Evolutionary conservation across 2,888 invertebrate genomes (phyloP), one percentile per base, ranked within the genome.

Genomic region (Phragmatobia fuliginosa): DNA sequence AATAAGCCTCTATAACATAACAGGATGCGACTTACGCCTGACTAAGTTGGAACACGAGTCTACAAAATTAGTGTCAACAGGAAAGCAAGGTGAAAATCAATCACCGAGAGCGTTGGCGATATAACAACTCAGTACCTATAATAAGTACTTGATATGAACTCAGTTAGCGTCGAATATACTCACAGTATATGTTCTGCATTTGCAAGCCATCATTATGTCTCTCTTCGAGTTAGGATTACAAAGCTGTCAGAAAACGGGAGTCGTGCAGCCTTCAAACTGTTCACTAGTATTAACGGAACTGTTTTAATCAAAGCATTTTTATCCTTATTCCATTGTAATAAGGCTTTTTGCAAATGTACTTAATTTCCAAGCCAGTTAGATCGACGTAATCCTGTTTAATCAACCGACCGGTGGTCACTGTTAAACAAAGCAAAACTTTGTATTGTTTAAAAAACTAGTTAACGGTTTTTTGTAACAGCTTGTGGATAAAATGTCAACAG

Each of bases 201-300:
- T 67, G 75, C 70, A 79, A 78, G 79, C 71, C 67, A 76, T 77
- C 74, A 78, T 83, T 76, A 82, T 72, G 69, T 73, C 58, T 67
- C 59, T 62, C 65, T 65, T 74, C 73, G 72, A 67, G 69, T 66
- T 62, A 66, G 80, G 81, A 85, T 85, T 84, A 83, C 78, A 75
- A 72, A 74, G 74, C 72, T 82, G 81, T 84, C 82, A 80, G 77
- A 84, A 85, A 84, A 77, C 80, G 77, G 79, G 70, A 83, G 73
- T 85, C 83, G 82, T 80, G 82, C 69, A 75, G 75, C 74, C 80
- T 79, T 77, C 77, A 81, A 82, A 82, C 67, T 73, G 66, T 67
- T 49, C 66, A 68, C 70, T 67, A 70, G 36, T 68, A 49, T 25
- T 62, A 58, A 69, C 63, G 65, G 61, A 72, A 66, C 33, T 41